Evolutionary conservation across 2,888 invertebrate species (phyloP).

Genomic region (Agapetus fuscipes): DNA sequence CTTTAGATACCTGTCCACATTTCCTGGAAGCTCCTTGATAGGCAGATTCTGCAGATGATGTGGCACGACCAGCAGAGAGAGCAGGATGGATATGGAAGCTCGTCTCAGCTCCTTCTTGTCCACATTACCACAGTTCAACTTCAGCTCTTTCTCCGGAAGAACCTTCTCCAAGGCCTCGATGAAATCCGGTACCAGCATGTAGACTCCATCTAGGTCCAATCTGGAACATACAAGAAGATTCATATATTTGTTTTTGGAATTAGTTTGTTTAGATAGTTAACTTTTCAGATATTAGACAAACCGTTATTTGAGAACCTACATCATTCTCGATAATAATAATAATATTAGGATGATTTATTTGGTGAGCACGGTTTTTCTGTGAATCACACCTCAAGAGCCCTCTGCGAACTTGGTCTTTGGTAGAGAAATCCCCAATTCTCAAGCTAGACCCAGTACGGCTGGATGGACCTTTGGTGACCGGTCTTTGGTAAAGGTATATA

Average conservation of each 20-base stretch:
- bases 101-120: conserved; percentile 74
- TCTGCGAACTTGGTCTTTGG: too few relatives aligned
- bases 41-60: conserved; percentile 77
- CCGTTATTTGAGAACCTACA: too few relatives aligned
- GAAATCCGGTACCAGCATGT: conserved; percentile 83
- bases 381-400: too few relatives aligned
- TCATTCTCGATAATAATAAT: too few relatives aligned
- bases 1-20: conserved; percentile 42
- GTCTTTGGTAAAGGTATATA: too few relatives aligned
- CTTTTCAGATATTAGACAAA: too few relatives aligned
- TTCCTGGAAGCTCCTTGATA: conserved; percentile 59
- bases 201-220: conserved; percentile 85
- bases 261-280: too few relatives aligned
- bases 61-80: conserved; percentile 88
- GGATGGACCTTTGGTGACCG: too few relatives aligned
- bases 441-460: too few relatives aligned
- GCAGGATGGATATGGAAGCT: conserved; percentile 82
- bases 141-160: conserved; percentile 75
- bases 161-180: conserved; percentile 86
- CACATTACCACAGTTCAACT: conserved; percentile 58
- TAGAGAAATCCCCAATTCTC: too few relatives aligned
- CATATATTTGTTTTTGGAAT: background rate
- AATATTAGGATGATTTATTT: too few relatives aligned
- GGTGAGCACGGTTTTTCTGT: too few relatives aligned
- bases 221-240: conserved; percentile 32